A percentile compares a stretch with the other conserved stretches of the same genome.
These are phyloP conservation scores for Sigmodon hispidus DNA, from an alignment of 2,113 vertebrate genomes.

Conservation along the genomic window DNA sequence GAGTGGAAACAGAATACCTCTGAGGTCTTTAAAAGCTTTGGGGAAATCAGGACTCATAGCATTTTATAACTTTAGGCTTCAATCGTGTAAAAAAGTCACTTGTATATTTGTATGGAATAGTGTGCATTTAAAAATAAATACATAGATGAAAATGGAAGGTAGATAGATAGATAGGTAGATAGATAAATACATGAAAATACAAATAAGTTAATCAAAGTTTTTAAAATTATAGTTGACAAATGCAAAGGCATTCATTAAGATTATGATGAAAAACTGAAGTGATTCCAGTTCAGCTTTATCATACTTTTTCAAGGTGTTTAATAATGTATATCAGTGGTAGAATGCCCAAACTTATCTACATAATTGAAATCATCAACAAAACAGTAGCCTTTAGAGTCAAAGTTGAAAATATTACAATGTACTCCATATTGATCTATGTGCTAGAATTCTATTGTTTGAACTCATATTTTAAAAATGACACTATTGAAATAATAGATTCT, in stretches of 20 bases:
- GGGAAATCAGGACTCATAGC: neutral
- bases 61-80: constrained; percentile 27
- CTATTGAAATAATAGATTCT: neutral
- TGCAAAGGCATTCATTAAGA: constrained; percentile 16
- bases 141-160: neutral
- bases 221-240: neutral
- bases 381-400: neutral
- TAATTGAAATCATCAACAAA: constrained; percentile 19
- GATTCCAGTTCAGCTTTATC: neutral
- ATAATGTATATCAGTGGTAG: neutral
- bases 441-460: neutral
- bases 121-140: neutral
- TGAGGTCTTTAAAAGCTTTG: neutral
- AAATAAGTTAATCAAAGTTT: neutral
- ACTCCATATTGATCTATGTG: neutral
- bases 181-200: neutral
- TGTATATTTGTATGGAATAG: neutral
- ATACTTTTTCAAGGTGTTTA: neutral
- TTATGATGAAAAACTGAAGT: neutral
- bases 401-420: neutral
- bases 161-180: neutral
- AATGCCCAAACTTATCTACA: neutral
- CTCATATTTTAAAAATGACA: neutral
- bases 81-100: neutral
- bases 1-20: neutral